Conservation (phyloP, 2,113 vertebrate genomes). For the Albula glossodonta region DNA sequence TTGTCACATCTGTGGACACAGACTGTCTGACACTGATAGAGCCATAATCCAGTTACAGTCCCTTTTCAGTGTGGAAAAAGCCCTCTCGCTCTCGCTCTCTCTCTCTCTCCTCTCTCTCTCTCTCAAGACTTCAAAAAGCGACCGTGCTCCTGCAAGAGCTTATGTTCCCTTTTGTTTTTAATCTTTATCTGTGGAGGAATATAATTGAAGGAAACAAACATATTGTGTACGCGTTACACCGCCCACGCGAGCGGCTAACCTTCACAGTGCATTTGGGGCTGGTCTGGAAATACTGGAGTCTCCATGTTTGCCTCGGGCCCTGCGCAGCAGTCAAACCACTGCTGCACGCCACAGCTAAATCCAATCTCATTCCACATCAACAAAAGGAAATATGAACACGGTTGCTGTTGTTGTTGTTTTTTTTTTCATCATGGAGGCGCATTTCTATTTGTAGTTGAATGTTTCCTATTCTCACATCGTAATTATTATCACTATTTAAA, state of each 20-base stretch:
- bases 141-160: not conserved
- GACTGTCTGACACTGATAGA: not conserved
- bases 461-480: conserved; percentile 31
- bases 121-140: not conserved
- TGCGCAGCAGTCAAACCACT: not conserved
- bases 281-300: conserved; percentile 16
- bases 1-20: not conserved
- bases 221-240: conserved; percentile 33
- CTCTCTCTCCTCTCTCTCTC: not conserved
- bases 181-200: conserved; percentile 2
- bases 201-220: conserved; percentile 29
- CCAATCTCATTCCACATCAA: conserved; percentile 36
- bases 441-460: conserved; percentile 30
- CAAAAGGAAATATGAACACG: conserved; percentile 4
- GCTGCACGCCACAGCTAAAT: conserved; percentile 24
- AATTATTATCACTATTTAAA: conserved; percentile 37
- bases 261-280: conserved; percentile 14
- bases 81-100: not conserved
- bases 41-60: conserved; percentile 10
- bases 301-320: conserved; percentile 17
- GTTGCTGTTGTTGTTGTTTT: not conserved
- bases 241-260: conserved; percentile 24
- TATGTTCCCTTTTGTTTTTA: conserved; percentile 1
- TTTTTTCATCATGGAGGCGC: conserved; percentile 40
- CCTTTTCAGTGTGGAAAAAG: not conserved